Conservation (phyloP, 2,797 vertebrate genomes). For the Eurystomus glaucurus region DNA sequence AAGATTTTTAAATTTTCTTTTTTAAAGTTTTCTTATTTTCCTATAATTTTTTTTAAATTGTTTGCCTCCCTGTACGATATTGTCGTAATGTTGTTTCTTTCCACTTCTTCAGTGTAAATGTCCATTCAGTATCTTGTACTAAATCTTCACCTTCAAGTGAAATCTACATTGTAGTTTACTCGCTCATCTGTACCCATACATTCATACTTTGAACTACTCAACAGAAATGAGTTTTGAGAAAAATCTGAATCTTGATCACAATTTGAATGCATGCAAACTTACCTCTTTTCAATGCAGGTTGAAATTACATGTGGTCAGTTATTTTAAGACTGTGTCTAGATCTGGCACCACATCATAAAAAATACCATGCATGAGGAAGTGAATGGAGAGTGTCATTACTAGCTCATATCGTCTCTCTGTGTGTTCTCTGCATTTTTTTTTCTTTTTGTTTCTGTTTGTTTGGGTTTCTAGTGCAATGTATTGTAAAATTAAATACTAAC, state of each 20-base stretch:
- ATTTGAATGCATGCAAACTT: background rate
- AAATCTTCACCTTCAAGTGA: background rate
- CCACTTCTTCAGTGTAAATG: background rate
- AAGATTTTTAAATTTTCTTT: background rate
- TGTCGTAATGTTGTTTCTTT: background rate
- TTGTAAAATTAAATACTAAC: background rate
- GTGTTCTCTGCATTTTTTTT: background rate
- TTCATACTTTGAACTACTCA: background rate
- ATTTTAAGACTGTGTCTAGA: background rate
- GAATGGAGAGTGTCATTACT: fast-evolving
- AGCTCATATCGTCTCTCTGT: background rate
- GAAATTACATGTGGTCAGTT: background rate
- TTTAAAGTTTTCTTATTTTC: background rate
- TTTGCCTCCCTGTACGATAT: background rate
- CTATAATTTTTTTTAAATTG: background rate
- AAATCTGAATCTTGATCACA: background rate
- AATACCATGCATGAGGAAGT: fast-evolving
- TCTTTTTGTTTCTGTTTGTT: background rate
- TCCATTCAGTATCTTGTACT: background rate
- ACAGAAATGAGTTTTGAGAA: background rate
- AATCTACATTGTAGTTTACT: background rate
- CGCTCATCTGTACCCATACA: background rate
- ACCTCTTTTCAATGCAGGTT: background rate
- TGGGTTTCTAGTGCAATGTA: fast-evolving
- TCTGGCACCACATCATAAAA: background rate